A percentile compares a stretch with the other conserved stretches of the same genome.
These are phyloP conservation scores for rat (Rattus norvegicus) DNA, from an alignment of 2,113 vertebrate genomes.

Conservation along the genomic window DNA sequence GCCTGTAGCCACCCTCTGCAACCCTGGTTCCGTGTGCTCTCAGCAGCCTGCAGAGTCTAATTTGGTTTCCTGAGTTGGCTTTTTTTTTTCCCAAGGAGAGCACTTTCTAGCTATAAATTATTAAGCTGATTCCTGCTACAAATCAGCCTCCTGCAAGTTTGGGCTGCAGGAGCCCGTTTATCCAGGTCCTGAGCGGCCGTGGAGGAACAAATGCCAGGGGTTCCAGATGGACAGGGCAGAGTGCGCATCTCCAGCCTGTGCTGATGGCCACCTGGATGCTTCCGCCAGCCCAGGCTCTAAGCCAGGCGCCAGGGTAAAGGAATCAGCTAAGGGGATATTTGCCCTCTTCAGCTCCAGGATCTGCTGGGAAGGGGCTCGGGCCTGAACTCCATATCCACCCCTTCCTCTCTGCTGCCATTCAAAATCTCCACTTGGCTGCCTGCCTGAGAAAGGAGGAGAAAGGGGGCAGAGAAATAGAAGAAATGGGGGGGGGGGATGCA, in stretches of 20 bases:
- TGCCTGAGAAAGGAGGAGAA: conserved; percentile 73
- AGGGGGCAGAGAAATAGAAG: conserved; percentile 74
- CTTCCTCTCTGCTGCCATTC: conserved; percentile 21
- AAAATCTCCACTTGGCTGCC: conserved; percentile 68
- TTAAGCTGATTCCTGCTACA: conserved; percentile 71
- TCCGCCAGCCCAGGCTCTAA: not conserved
- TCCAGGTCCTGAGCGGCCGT: not conserved
- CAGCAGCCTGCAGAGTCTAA: conserved; percentile 19
- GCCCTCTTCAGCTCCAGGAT: not conserved
- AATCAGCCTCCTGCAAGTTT: conserved; percentile 62
- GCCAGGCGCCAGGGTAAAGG: not conserved
- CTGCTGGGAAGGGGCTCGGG: not conserved
- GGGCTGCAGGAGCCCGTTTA: conserved; percentile 29
- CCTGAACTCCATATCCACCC: not conserved
- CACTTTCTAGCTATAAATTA: conserved; percentile 66
- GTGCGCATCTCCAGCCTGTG: not conserved
- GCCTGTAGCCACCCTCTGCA: not conserved
- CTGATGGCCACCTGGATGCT: not conserved
- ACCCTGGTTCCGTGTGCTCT: not conserved
- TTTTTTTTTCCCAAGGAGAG: conserved; percentile 54
- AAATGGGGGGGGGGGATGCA: conserved; percentile 50
- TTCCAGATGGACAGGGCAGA: conserved; percentile 27
- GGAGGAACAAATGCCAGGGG: conserved; percentile 53
- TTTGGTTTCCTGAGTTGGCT: conserved; percentile 67
- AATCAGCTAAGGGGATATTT: not conserved